phyloP scores from a whole-genome alignment of 1,140 invertebrate genomes.

The Neocloeon triangulifer region DNA sequence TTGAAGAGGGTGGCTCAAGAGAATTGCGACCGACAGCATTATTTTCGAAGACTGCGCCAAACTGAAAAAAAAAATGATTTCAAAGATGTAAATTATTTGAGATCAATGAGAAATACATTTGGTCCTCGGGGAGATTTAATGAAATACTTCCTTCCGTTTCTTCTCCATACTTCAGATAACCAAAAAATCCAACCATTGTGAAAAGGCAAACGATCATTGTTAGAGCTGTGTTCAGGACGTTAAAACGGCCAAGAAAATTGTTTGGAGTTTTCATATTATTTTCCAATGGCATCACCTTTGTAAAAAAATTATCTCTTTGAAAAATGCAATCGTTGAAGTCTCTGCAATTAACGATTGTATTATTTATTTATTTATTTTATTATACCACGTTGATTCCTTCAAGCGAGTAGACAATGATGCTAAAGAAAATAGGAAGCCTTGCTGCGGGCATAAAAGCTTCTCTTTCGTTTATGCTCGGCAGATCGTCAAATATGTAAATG shows the following conservation, averaged over 20 bases:
- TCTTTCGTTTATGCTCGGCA: constrained; percentile 1
- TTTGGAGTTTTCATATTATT: constrained; percentile 72
- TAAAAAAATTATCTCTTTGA: too few species aligned
- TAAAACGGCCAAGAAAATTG: constrained; percentile 57
- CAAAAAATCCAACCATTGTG: constrained; percentile 69
- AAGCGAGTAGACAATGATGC: constrained; percentile 19
- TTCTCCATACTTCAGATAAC: constrained; percentile 58
- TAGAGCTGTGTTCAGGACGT: constrained; percentile 77
- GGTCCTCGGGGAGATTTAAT: constrained; percentile 38
- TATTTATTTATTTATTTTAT: too few species aligned
- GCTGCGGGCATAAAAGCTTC: background rate
- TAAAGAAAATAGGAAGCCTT: constrained; percentile 17
- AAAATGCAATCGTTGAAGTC: too few species aligned
- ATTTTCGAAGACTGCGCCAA: background rate
- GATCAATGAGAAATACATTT: constrained; percentile 36
- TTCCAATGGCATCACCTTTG: constrained; percentile 65
- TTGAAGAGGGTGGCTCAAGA: background rate
- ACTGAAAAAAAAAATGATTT: constrained; percentile 16
- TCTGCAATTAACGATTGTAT: too few species aligned
- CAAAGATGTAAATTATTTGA: too few species aligned
- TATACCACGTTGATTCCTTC: constrained; percentile 19
- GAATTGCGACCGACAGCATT: background rate
- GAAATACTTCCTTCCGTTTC: constrained; percentile 42
- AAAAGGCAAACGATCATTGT: constrained; percentile 64
- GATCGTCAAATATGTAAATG: constrained; percentile 9